phyloP scores from a whole-genome alignment of 2,113 vertebrate genomes.

The Gracilinanus agilis region DNA sequence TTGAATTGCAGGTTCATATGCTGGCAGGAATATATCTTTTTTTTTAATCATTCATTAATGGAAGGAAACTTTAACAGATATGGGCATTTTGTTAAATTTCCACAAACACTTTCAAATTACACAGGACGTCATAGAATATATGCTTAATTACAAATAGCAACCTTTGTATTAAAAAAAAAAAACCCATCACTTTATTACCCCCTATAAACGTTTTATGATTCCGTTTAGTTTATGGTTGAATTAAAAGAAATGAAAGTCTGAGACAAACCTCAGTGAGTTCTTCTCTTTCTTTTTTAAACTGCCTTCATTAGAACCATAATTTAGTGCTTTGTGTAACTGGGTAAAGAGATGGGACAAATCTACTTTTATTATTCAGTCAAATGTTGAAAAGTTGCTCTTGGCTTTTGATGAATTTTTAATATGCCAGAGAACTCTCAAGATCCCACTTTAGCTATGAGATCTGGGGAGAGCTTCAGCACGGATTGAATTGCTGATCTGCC shows the following conservation, averaged over 20 bases:
- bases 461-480: slow-evolving; percentile 45
- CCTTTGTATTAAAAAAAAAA: slow-evolving; percentile 75
- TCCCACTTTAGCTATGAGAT: slow-evolving; percentile 39
- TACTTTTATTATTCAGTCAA: slow-evolving; percentile 68
- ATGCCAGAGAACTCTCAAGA: slow-evolving; percentile 44
- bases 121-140: slow-evolving; percentile 70
- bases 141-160: slow-evolving; percentile 80
- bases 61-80: slow-evolving; percentile 73
- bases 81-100: slow-evolving; percentile 71
- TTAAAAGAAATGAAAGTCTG: slow-evolving; percentile 76
- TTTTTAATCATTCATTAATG: slow-evolving; percentile 62
- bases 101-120: slow-evolving; percentile 73
- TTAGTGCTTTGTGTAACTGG: slow-evolving; percentile 60
- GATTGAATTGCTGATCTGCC: slow-evolving; percentile 39
- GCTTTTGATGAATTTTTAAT: slow-evolving; percentile 76
- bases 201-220: slow-evolving; percentile 81
- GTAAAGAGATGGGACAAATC: slow-evolving; percentile 54
- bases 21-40: slow-evolving; percentile 53
- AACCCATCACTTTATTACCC: slow-evolving; percentile 79
- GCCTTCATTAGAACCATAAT: slow-evolving; percentile 71
- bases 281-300: slow-evolving; percentile 68
- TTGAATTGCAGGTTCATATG: slow-evolving; percentile 61
- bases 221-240: slow-evolving; percentile 80
- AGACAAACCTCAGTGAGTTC: slow-evolving; percentile 72
- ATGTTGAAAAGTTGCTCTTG: slow-evolving; percentile 62